phyloP scores from a whole-genome alignment of 2,888 invertebrate species.

The Dichetophora obliterata region DNA sequence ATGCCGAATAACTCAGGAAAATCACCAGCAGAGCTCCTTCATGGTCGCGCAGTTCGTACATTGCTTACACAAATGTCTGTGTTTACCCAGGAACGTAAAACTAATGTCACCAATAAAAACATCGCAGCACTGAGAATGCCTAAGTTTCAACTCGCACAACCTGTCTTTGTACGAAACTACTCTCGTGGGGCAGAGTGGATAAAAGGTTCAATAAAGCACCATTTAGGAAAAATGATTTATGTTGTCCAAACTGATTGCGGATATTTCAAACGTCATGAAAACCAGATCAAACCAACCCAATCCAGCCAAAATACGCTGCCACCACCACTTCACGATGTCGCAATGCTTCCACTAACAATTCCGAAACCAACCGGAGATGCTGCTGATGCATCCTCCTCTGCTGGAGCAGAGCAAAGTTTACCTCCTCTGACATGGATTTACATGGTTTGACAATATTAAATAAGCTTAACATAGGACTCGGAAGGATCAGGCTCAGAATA shows the following conservation, averaged over 20 bases:
- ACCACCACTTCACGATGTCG: too few species aligned
- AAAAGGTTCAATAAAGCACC: neutral
- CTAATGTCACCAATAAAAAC: neutral
- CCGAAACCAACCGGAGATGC: too few species aligned
- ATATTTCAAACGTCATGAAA: neutral
- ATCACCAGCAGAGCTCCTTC: conserved; percentile 39
- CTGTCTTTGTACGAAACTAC: neutral
- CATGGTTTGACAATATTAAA: too few species aligned
- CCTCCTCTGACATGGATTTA: too few species aligned
- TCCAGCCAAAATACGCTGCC: too few species aligned
- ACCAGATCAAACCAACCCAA: too few species aligned
- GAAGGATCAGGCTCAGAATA: too few species aligned
- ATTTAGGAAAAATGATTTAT: neutral
- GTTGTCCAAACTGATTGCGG: neutral
- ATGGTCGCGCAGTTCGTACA: conserved; percentile 31
- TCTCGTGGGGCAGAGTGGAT: neutral
- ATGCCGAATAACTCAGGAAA: conserved; percentile 33
- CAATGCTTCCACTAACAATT: too few species aligned
- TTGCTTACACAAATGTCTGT: conserved; percentile 10
- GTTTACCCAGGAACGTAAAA: too few species aligned
- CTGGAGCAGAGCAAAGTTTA: too few species aligned
- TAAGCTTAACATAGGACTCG: too few species aligned
- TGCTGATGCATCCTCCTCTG: too few species aligned
- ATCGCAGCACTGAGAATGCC: neutral
- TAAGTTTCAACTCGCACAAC: neutral